Conservation (phyloP, 2,113 vertebrate genomes). For the Aptenodytes patagonicus region DNA sequence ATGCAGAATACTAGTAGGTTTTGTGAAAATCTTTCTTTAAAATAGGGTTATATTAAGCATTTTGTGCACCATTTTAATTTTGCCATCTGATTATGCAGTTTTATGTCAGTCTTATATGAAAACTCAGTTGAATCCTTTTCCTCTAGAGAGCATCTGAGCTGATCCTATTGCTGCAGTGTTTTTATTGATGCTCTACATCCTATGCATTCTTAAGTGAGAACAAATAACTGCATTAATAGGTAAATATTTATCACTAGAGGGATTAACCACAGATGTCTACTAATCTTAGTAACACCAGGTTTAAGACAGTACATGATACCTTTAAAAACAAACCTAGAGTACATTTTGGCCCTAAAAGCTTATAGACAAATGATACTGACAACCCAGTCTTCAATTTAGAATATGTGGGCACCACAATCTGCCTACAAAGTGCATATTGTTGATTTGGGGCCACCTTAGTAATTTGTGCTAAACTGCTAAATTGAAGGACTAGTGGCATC, state of each 20-base stretch:
- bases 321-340: background rate
- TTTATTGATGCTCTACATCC: background rate
- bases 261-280: background rate
- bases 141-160: background rate
- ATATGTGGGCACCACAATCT: background rate
- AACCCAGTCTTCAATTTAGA: background rate
- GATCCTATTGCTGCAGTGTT: background rate
- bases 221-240: background rate
- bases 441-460: background rate
- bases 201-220: background rate
- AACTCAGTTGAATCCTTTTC: background rate
- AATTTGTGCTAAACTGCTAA: background rate
- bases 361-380: background rate
- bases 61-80: constrained; percentile 10
- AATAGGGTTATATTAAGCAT: background rate
- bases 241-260: background rate
- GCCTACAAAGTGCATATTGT: background rate
- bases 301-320: background rate
- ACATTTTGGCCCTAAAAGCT: background rate
- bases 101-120: background rate
- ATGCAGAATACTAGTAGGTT: background rate
- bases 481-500: background rate
- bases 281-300: constrained; percentile 9
- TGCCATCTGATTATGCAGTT: background rate
- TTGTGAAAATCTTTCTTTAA: background rate